Percentiles rank a stretch among this genome's conserved stretches.
Evolutionary conservation across 2,113 vertebrate genomes (phyloP).

Genomic region (Gymnarchus niloticus): DNA sequence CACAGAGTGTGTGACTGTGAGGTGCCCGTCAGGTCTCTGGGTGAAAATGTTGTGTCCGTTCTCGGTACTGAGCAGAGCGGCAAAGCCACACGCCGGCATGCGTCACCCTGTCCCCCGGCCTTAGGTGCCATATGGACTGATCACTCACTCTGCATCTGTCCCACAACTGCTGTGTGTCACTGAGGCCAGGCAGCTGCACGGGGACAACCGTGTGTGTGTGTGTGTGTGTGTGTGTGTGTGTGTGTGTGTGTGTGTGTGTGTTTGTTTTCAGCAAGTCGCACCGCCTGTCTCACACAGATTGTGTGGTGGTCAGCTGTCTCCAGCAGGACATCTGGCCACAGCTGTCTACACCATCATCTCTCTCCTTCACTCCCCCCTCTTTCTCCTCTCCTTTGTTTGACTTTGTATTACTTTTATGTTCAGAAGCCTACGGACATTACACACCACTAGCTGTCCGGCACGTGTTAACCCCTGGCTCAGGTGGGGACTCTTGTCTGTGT

Average conservation of each 20-base stretch:
- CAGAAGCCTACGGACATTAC: too few relatives aligned
- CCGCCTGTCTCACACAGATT: background rate
- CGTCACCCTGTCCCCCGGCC: background rate
- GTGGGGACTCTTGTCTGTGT: too few relatives aligned
- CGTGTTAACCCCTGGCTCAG: too few relatives aligned
- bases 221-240: constrained; percentile 25
- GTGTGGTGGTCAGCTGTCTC: background rate
- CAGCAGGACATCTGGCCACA: background rate
- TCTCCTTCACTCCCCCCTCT: background rate
- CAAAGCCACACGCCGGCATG: background rate
- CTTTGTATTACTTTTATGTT: too few relatives aligned
- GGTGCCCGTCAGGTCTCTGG: background rate
- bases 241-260: background rate
- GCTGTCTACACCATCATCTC: too few relatives aligned
- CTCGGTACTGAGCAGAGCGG: background rate
- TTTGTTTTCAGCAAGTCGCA: constrained; percentile 5
- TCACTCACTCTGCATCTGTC: background rate
- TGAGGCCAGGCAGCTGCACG: background rate
- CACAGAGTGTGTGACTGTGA: background rate
- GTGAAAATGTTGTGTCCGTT: background rate
- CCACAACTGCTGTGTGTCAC: background rate
- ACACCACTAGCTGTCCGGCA: too few relatives aligned
- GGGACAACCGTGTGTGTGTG: background rate
- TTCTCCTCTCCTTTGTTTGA: too few relatives aligned
- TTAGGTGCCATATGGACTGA: background rate